Conservation (phyloP, 2,113 vertebrate genomes). For the Sciurus niger region DNA sequence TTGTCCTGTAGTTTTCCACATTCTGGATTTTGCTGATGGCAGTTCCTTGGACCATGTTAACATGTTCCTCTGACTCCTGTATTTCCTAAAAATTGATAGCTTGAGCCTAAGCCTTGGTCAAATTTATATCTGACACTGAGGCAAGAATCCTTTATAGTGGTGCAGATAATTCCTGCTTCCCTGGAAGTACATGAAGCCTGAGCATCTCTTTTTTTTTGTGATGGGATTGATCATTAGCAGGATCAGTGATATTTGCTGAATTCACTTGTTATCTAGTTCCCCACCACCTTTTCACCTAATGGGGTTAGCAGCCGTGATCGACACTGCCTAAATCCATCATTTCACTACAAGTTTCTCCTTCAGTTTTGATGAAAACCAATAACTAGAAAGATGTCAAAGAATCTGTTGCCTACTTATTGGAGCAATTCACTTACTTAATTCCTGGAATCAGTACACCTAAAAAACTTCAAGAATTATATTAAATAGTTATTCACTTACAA, state of each 20-base stretch:
- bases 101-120: background rate
- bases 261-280: background rate
- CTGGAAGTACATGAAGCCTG: background rate
- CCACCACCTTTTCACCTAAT: background rate
- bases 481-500: background rate
- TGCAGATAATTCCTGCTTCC: background rate
- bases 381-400: background rate
- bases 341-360: background rate
- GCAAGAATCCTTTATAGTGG: background rate
- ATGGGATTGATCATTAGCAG: background rate
- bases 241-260: background rate
- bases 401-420: background rate
- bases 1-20: background rate
- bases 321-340: background rate
- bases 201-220: background rate
- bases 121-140: background rate
- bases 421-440: background rate
- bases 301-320: background rate
- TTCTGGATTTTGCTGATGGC: background rate
- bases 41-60: background rate
- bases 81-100: background rate
- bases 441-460: background rate
- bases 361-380: constrained; percentile 12
- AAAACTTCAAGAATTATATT: background rate
- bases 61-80: background rate